phyloP scores from a whole-genome alignment of 2,797 vertebrate species.

The Huso huso region DNA sequence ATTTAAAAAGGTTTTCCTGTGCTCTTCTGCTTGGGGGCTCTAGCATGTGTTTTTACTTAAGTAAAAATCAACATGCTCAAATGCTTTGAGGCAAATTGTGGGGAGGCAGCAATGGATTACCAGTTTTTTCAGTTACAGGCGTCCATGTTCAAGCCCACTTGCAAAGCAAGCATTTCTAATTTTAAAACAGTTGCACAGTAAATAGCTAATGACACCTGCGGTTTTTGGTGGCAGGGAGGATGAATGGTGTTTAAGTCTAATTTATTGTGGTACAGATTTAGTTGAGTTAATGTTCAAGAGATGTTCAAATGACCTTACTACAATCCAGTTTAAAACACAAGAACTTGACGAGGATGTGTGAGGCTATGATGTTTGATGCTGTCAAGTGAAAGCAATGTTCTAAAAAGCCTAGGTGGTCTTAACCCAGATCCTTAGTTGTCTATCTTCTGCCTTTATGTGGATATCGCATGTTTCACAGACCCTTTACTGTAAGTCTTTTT shows the following conservation, averaged over 20 bases:
- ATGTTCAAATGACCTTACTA: not conserved
- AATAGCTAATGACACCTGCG: not conserved
- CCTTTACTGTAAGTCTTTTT: too few species aligned
- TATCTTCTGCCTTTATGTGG: too few species aligned
- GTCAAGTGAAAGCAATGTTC: too few species aligned
- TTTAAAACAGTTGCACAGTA: not conserved
- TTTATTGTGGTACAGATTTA: not conserved
- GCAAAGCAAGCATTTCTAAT: constrained; percentile 37
- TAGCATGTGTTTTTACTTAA: constrained; percentile 31
- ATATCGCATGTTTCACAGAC: too few species aligned
- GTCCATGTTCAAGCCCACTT: constrained; percentile 51
- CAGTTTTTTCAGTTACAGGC: constrained; percentile 41
- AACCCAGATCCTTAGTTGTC: too few species aligned
- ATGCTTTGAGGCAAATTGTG: constrained; percentile 27
- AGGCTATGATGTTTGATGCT: too few species aligned
- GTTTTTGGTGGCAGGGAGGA: not conserved
- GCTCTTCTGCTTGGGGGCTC: constrained; percentile 13
- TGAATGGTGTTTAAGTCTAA: not conserved
- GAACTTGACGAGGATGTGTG: too few species aligned
- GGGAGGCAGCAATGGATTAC: constrained; percentile 38
- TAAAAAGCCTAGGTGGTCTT: too few species aligned
- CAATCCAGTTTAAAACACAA: too few species aligned
- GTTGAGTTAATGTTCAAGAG: not conserved
- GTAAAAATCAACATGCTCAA: constrained; percentile 20
- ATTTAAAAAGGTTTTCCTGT: constrained; percentile 4